Evolutionary conservation across 2,888 invertebrate species (phyloP), one percentile per base, ranked within the genome.

Genomic region (Thymelicus lineola): DNA sequence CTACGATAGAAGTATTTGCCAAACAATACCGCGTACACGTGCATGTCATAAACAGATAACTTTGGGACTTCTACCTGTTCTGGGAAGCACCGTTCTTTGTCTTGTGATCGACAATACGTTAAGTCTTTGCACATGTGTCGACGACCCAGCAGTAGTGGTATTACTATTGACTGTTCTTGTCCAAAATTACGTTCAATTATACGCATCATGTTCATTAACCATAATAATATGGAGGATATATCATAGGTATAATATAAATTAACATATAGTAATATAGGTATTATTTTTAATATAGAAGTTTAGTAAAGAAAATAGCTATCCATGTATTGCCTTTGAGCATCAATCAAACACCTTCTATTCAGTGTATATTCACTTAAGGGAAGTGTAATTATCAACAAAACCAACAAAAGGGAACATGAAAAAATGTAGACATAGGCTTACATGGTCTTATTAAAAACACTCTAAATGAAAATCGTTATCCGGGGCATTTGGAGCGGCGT

Each of bases 391-490:
- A 48, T 46, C 45, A 61, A 67, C 15, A 67, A 63, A 57, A 82
- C 17, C 12, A 67, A 82, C 79, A 82, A 80, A 73, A 73, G 71
- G 38, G 7, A 36, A 78, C 78, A 74, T 75, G 77, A 82, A 82
- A 80, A 85, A 79, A 80, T 76, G 79, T 80, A 82, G 87, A 90
- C 87, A 88, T 77, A 83, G 81, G 89, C 88, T 93, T 93, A 93
- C 90, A 89, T 78, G 85, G 87, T 84, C 84, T 91, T 89, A 93
- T 90, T 91, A 92, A 91, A 90, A 91, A 90, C 91, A 92, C 92
- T 92, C 90, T 91, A 90, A 91, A 88, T 88, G 89, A 92, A 91
- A 93, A 92, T 93, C 91, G 91, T 93, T 92, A 93, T 89, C 89
- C 88, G 77, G 84, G 85, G 86, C 86, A 87, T 91, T 91, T 87